Evolutionary conservation across 1,140 invertebrate genomes (phyloP).

Genomic region (Eupeodes corollae): DNA sequence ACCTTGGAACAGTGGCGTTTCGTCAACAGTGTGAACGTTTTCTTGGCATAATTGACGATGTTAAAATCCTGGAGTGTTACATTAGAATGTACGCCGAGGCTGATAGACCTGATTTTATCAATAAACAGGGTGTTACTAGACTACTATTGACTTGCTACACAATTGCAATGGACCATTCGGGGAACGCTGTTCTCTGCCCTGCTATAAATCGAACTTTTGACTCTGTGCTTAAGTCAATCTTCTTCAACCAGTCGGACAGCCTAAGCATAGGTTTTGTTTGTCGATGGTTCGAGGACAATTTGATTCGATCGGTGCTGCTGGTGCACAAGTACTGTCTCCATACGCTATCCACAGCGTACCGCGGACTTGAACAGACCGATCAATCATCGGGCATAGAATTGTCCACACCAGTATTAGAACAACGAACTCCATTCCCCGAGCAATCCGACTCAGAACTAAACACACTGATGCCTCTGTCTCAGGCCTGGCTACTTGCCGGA

Average conservation of each 20-base stretch:
- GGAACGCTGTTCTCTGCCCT: conserved; percentile 42
- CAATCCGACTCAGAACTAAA: conserved; percentile 14
- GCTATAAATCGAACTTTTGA: conserved; percentile 52
- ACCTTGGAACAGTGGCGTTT: conserved; percentile 50
- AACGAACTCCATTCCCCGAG: conserved; percentile 39
- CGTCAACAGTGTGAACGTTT: conserved; percentile 60
- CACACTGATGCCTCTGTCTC: conserved; percentile 53
- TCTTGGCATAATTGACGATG: conserved; percentile 53
- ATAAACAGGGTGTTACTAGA: conserved; percentile 45
- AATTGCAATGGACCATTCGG: conserved; percentile 62
- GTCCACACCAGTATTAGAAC: conserved; percentile 62
- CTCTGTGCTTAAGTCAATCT: conserved; percentile 62
- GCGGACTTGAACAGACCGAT: conserved; percentile 46
- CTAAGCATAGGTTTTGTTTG: conserved; percentile 62
- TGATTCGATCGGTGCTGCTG: conserved; percentile 58
- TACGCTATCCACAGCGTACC: conserved; percentile 62
- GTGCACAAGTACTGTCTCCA: conserved; percentile 69
- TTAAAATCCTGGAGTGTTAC: conserved; percentile 51
- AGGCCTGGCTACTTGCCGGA: conserved; percentile 67
- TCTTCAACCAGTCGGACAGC: conserved; percentile 62
- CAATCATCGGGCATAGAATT: conserved; percentile 51
- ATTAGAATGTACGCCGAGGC: conserved; percentile 48
- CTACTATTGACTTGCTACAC: conserved; percentile 61
- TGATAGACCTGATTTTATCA: conserved; percentile 32
- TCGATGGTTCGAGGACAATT: conserved; percentile 68